phyloP scores from a whole-genome alignment of 1,140 invertebrate species.

The Onthophagus taurus region DNA sequence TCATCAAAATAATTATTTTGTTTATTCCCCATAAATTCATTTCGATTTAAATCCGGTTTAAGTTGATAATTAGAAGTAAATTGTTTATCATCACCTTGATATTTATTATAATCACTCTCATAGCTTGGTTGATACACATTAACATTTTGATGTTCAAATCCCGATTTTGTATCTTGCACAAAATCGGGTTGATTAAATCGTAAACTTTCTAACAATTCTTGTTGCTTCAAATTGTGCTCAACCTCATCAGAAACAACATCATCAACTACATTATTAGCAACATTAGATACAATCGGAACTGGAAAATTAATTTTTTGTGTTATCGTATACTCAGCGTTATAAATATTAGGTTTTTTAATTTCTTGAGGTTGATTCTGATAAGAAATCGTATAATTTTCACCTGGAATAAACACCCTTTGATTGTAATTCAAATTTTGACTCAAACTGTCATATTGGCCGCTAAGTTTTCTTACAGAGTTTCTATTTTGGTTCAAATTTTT shows the following conservation, averaged over 20 bases:
- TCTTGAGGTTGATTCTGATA: background rate
- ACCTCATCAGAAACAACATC: background rate
- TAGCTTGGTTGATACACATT: background rate
- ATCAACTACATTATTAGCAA: too few species aligned
- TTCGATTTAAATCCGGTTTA: too few species aligned
- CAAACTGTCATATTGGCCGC: conserved; percentile 31
- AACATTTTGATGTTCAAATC: background rate
- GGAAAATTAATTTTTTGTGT: background rate
- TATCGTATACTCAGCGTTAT: conserved; percentile 5
- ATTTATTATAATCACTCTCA: background rate
- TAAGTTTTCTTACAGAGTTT: conserved; percentile 30
- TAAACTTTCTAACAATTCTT: background rate
- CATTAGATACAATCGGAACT: background rate
- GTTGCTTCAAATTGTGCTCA: background rate
- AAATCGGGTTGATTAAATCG: background rate
- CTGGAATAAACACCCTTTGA: background rate
- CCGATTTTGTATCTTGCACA: background rate
- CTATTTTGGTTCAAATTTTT: conserved; percentile 6
- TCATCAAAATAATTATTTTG: too few species aligned
- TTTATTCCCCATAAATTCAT: too few species aligned
- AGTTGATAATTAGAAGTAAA: conserved; percentile 24
- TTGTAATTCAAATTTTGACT: conserved; percentile 13
- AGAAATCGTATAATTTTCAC: conserved; percentile 3
- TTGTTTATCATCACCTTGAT: background rate
- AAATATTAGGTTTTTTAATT: background rate